Percentiles rank a stretch among this genome's conserved stretches.
Evolutionary conservation across 2,113 vertebrate species (phyloP).

Genomic region (Ramphastos sulfuratus): DNA sequence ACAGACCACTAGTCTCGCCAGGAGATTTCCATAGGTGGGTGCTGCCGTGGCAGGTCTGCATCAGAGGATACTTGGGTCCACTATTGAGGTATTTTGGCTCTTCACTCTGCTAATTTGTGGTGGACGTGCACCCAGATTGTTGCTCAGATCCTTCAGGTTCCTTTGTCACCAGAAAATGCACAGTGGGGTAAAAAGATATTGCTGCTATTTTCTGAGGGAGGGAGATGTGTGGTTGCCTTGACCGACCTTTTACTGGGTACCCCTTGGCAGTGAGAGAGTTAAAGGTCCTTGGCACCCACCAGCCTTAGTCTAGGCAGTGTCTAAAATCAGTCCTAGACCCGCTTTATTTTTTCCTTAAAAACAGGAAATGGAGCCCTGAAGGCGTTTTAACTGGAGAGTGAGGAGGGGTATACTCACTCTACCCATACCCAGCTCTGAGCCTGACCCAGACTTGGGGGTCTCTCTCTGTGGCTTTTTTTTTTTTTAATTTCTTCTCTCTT

Average conservation of each 20-base stretch:
- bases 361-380: slow-evolving; percentile 78
- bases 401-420: slow-evolving; percentile 43
- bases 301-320: slow-evolving; percentile 51
- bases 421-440: slow-evolving; percentile 66
- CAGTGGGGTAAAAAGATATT: not conserved
- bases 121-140: too few relatives aligned
- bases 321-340: slow-evolving; percentile 67
- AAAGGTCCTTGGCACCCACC: slow-evolving; percentile 65
- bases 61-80: not conserved
- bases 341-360: slow-evolving; percentile 73
- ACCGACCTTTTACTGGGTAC: accelerated
- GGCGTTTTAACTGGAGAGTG: slow-evolving; percentile 59
- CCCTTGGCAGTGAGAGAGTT: slow-evolving; percentile 59
- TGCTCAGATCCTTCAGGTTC: not conserved
- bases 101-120: not conserved
- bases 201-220: not conserved
- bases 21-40: not conserved
- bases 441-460: slow-evolving; percentile 86
- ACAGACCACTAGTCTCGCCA: accelerated
- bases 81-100: not conserved
- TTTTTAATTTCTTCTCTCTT: slow-evolving; percentile 46
- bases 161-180: not conserved
- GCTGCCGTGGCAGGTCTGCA: not conserved
- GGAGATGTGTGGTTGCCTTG: not conserved
- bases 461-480: slow-evolving; percentile 61